Base-by-base conservation (phyloP, 2,888 invertebrate species). In the Chrysotoxum bicinctum region DNA sequence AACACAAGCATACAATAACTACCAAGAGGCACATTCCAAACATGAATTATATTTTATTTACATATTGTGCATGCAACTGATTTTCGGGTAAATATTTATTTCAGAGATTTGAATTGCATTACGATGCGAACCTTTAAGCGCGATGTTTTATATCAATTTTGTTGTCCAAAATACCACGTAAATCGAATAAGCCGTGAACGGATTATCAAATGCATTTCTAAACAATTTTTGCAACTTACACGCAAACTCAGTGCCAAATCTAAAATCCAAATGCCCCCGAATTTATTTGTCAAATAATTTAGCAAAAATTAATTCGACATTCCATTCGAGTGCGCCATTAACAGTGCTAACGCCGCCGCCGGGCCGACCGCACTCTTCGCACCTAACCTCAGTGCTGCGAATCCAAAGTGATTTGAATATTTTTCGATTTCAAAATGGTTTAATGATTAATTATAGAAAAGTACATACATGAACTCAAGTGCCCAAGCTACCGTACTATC, bases 371-470 rank as follows among this genome's bases (percentile, higher is more conserved):
- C 14, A 21, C 8, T 37, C n/a, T 5, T 48, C 12, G 48, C 35
- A 35, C 56, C 2, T 2, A 7, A 14, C n/a, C 7, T 6, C 14
- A 35, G 21, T 40, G 23, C 60, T 40, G 40, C 40, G 43, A 40
- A 16, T 1, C 6, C 30, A 74, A 54, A 54, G 16, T 54, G 30
- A 54, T 74, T 74, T 54, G 45, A 66, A 64, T 75, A 64, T 64
- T 19, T 52, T 21, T 21, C 26, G 6, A 40, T 52, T 43, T 40
- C 35, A 58, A 40, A 45, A 16, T 37, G 6, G 23, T 54, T 23
- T 58, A 19, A 10, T 37, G 66, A 72, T 50, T 79, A 73, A 73
- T 48, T 73, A 66, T 73, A 66, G 64, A 78, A 72, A 37, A n/a
- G 12, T 26, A 66, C 72, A 64, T 23, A 40, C 21, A 45, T 4